phyloP scores from a whole-genome alignment of 1,140 invertebrate genomes.

The Bombyx mandarina region DNA sequence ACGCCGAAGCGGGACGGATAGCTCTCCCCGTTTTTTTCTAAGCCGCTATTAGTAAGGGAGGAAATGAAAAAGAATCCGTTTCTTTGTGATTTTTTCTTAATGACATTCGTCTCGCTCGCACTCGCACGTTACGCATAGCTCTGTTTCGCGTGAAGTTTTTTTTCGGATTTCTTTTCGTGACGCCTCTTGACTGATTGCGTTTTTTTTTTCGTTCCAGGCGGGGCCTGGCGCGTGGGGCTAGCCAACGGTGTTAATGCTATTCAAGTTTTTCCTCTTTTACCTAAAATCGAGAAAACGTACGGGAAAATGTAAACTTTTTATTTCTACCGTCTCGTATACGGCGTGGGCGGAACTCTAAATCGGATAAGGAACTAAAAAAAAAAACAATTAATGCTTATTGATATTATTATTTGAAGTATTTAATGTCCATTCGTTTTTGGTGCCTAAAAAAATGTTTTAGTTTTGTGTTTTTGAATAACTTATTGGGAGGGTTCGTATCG shows the following conservation, averaged over 20 bases:
- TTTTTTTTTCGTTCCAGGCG: conserved; percentile 57
- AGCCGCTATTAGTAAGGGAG: conserved; percentile 64
- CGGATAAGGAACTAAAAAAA: no score
- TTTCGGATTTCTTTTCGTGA: conserved; percentile 58
- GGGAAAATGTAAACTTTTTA: conserved; percentile 1
- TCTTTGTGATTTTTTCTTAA: conserved; percentile 68
- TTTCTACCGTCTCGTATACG: no score
- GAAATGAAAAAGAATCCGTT: conserved; percentile 69
- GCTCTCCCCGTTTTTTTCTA: conserved; percentile 61
- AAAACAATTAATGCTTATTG: no score
- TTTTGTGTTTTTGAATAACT: neutral
- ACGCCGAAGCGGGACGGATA: conserved; percentile 51
- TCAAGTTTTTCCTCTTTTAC: conserved; percentile 38
- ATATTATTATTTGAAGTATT: neutral
- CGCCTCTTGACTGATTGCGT: conserved; percentile 60
- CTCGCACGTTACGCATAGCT: conserved; percentile 22
- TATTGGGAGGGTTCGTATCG: conserved; percentile 13
- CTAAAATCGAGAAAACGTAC: conserved; percentile 28
- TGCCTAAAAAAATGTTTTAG: neutral
- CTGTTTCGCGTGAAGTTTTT: conserved; percentile 43
- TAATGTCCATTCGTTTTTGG: neutral
- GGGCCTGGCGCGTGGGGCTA: conserved; percentile 60
- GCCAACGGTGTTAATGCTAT: conserved; percentile 45
- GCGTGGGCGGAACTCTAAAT: no score
- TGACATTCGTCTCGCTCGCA: conserved; percentile 46